Evolutionary conservation across 2,888 invertebrate species (phyloP).

Genomic region (Copidosoma aretas): DNA sequence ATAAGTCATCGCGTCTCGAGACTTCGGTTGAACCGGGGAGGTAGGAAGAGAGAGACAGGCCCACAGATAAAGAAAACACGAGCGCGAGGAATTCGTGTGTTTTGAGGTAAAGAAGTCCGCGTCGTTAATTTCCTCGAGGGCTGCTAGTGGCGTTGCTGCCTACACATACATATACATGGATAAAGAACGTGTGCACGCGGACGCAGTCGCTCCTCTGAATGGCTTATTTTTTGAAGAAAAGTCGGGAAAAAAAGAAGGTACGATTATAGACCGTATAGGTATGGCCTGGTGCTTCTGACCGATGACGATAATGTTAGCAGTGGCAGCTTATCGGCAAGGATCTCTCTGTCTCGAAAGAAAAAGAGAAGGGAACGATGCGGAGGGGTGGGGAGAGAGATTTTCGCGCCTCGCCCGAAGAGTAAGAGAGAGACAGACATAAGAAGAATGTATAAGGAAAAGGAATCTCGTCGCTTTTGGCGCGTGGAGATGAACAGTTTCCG

Average conservation of each 20-base stretch:
- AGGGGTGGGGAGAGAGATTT: constrained; percentile 20
- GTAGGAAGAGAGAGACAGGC: constrained; percentile 1
- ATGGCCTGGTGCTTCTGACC: no score
- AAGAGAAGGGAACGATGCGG: no score
- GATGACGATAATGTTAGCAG: constrained; percentile 5
- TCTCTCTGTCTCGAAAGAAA: constrained; percentile 1
- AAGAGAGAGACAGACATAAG: background rate
- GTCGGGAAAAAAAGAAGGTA: constrained; percentile 19
- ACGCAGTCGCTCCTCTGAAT: constrained; percentile 14
- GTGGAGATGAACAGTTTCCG: constrained; percentile 59
- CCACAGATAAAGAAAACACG: no score
- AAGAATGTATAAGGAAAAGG: background rate
- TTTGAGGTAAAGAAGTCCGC: constrained; percentile 21
- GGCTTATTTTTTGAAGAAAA: constrained; percentile 37
- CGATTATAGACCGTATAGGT: no score
- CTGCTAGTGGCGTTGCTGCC: no score
- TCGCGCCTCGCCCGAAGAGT: constrained; percentile 28
- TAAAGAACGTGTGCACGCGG: no score
- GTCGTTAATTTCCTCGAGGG: constrained; percentile 31
- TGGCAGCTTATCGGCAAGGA: constrained; percentile 6
- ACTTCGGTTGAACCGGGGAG: background rate
- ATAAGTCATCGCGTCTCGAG: constrained; percentile 30
- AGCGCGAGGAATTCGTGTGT: constrained; percentile 21
- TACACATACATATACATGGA: background rate
- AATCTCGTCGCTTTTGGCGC: no score